Percentiles rank a stretch among this genome's conserved stretches.
Conservation (phyloP, 2,113 vertebrate genomes). For the Hystrix brachyura region DNA sequence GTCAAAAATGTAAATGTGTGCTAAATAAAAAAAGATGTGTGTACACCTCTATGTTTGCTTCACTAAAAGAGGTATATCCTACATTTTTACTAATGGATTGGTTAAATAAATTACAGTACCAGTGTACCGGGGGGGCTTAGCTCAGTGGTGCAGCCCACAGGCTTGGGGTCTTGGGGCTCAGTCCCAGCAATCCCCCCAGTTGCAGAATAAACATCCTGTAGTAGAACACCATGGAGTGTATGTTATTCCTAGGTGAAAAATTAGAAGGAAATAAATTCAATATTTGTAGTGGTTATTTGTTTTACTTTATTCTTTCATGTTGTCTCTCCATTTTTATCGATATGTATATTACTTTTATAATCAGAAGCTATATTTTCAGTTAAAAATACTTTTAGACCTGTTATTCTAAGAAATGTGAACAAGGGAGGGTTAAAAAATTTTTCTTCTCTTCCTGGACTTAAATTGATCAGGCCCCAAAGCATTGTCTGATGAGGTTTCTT, state of each 20-base stretch:
- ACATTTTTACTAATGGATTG: slow-evolving; percentile 31
- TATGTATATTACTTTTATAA: not conserved
- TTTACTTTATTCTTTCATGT: slow-evolving; percentile 30
- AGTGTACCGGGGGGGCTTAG: not conserved
- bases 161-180: not conserved
- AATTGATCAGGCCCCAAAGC: slow-evolving; percentile 92
- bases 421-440: not conserved
- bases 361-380: not conserved
- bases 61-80: not conserved
- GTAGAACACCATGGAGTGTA: not conserved
- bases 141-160: not conserved
- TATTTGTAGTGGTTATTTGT: not conserved
- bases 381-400: not conserved
- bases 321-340: not conserved
- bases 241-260: not conserved
- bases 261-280: not conserved
- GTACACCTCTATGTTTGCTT: not conserved
- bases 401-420: slow-evolving; percentile 12
- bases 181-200: not conserved
- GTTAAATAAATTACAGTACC: not conserved
- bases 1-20: not conserved
- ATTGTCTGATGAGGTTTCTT: slow-evolving; percentile 92
- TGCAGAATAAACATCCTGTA: not conserved
- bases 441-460: slow-evolving; percentile 89
- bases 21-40: not conserved